These are phyloP conservation scores for Plectropomus leopardus DNA, from an alignment of 2,113 vertebrate species.

Conservation along the genomic window DNA sequence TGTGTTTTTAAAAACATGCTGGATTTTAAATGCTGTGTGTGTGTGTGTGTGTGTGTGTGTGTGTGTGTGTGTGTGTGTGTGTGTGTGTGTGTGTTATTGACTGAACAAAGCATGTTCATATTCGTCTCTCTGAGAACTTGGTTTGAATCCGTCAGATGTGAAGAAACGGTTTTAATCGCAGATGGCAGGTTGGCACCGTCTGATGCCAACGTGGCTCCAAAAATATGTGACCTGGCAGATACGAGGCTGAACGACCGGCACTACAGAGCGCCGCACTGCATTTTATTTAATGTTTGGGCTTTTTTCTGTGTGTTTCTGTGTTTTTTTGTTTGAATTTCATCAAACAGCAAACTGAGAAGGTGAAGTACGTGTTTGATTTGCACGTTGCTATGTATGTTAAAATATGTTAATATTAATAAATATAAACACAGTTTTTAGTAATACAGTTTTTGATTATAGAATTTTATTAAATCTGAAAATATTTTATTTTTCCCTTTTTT, in stretches of 20 bases:
- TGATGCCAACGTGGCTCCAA: conserved; percentile 6
- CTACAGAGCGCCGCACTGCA: neutral
- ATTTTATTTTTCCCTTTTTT: too few species aligned
- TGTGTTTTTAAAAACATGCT: neutral
- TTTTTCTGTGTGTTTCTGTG: neutral
- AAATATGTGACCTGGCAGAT: conserved; percentile 36
- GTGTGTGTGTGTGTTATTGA: neutral
- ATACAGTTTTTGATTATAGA: too few species aligned
- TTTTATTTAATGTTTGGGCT: neutral
- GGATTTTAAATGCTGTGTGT: neutral
- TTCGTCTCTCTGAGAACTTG: conserved; percentile 1
- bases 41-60: too few species aligned
- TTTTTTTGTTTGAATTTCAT: neutral
- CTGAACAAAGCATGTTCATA: neutral
- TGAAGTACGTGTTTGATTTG: too few species aligned
- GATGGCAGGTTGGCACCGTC: conserved; percentile 13
- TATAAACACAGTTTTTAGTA: too few species aligned
- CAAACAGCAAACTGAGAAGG: neutral
- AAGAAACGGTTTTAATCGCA: neutral
- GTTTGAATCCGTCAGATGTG: neutral
- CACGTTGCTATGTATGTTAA: too few species aligned
- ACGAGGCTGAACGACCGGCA: neutral
- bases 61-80: too few species aligned
- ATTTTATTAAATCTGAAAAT: too few species aligned
- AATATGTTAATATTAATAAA: too few species aligned